Conservation (phyloP, 1,140 invertebrate genomes). For the Drosophila carrolli region DNA sequence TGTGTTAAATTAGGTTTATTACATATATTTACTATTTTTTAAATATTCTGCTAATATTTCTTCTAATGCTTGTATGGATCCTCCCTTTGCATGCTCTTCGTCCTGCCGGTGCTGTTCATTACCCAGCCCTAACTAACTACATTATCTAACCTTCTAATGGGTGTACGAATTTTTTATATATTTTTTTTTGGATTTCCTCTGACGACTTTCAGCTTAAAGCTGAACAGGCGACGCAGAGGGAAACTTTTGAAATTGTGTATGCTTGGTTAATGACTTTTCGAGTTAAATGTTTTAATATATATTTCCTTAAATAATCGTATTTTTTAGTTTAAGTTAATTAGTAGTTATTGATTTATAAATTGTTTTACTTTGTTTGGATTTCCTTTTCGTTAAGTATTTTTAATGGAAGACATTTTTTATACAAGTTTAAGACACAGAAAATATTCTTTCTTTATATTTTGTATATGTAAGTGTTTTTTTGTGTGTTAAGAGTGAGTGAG, state of each 20-base stretch:
- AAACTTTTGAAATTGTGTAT: constrained; percentile 55
- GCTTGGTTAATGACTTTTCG: constrained; percentile 55
- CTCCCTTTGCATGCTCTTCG: constrained; percentile 14
- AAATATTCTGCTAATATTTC: constrained; percentile 67
- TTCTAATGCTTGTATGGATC: constrained; percentile 63
- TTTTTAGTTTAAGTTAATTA: constrained; percentile 69
- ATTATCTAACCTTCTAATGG: constrained; percentile 55
- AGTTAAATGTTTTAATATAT: constrained; percentile 63
- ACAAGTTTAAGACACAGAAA: constrained; percentile 85
- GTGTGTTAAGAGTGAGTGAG: constrained; percentile 32
- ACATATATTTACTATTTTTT: constrained; percentile 36
- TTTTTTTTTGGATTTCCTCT: constrained; percentile 14
- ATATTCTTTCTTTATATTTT: constrained; percentile 78
- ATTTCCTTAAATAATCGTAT: constrained; percentile 63
- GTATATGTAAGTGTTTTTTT: constrained; percentile 31
- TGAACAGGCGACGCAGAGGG: constrained; percentile 28
- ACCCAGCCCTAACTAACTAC: constrained; percentile 60
- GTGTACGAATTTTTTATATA: constrained; percentile 33
- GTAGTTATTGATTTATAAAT: constrained; percentile 72
- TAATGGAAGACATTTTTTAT: constrained; percentile 85
- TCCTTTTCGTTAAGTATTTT: constrained; percentile 74
- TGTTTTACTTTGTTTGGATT: constrained; percentile 55
- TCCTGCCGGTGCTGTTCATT: constrained; percentile 20
- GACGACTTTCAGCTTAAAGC: constrained; percentile 55
- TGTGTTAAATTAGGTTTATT: constrained; percentile 42